Evolutionary conservation across 2,888 invertebrate genomes (phyloP).

Genomic region (Lepidonotus clava): DNA sequence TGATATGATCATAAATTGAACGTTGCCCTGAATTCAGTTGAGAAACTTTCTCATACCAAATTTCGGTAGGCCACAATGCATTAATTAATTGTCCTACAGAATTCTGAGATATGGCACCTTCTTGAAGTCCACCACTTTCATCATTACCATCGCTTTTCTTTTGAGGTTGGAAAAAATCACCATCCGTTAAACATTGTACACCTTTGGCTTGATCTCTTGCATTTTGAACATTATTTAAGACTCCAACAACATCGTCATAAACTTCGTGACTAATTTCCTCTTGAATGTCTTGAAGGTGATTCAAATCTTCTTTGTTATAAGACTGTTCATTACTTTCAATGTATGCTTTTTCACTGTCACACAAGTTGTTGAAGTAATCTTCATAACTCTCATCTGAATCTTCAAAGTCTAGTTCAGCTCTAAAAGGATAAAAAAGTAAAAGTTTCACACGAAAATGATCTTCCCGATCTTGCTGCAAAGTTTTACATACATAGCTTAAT

Average conservation of each 20-base stretch:
- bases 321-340: background rate
- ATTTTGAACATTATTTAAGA: background rate
- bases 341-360: too few species aligned
- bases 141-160: background rate
- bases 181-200: background rate
- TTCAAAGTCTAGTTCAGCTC: too few species aligned
- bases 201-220: background rate
- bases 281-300: background rate
- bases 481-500: background rate
- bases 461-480: background rate
- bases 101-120: background rate
- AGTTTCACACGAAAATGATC: too few species aligned
- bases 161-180: background rate
- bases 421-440: too few species aligned
- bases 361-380: too few species aligned
- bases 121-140: background rate
- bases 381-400: too few species aligned
- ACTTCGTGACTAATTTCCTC: background rate
- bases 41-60: background rate
- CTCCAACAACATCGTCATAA: background rate
- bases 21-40: background rate
- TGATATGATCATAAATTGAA: background rate
- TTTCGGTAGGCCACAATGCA: background rate
- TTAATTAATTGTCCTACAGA: background rate
- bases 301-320: background rate